These are phyloP conservation scores for Bursaphelenchus mucronatus DNA, from an alignment of 1,140 invertebrate species.

Conservation along the genomic window DNA sequence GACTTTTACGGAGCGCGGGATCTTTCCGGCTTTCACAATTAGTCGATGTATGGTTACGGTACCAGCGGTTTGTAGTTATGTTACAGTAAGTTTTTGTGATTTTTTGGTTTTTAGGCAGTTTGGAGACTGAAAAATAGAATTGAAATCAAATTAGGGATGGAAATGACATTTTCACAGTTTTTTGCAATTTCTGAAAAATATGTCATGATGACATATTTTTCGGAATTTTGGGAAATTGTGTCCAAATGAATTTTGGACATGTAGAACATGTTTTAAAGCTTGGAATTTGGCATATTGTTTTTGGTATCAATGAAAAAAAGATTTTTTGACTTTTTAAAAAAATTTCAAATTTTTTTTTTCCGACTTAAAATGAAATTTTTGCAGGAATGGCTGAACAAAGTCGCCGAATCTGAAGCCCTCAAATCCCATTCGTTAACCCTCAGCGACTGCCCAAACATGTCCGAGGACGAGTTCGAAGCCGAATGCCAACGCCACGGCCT, in stretches of 20 bases:
- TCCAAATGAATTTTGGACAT: too few species aligned
- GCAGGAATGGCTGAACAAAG: conserved; percentile 12
- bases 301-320: too few species aligned
- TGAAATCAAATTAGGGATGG: background rate
- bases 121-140: too few species aligned
- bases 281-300: too few species aligned
- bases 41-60: conserved; percentile 12
- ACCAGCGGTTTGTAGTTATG: conserved; percentile 14
- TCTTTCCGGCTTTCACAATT: conserved; percentile 9
- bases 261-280: too few species aligned
- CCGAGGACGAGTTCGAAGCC: conserved; percentile 5
- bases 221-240: too few species aligned
- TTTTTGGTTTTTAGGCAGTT: conserved; percentile 8
- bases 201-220: too few species aligned
- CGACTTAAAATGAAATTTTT: background rate
- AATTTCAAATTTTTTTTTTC: too few species aligned
- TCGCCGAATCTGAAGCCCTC: background rate
- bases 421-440: conserved; percentile 16
- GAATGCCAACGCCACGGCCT: background rate
- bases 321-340: too few species aligned
- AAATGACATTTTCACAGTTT: too few species aligned
- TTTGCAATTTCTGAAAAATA: too few species aligned
- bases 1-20: background rate
- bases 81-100: conserved; percentile 7
- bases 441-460: conserved; percentile 14